These are phyloP conservation scores for Coleophora flavipennella DNA, from an alignment of 2,888 invertebrate genomes.

Conservation along the genomic window DNA sequence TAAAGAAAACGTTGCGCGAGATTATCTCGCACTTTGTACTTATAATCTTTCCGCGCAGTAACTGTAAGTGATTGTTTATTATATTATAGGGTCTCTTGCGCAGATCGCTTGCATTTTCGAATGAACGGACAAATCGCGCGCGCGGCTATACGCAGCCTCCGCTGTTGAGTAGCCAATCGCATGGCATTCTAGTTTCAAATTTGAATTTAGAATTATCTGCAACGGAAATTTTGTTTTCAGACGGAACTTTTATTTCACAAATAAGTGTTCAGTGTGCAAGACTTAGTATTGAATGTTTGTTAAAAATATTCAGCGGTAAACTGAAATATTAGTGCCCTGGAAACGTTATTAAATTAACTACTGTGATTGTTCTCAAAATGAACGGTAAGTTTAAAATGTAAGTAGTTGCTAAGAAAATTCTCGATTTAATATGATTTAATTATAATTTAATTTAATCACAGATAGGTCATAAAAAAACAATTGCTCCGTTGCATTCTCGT, in stretches of 20 bases:
- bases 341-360: no score
- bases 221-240: no score
- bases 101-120: constrained; percentile 25
- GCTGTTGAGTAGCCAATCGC: constrained; percentile 2
- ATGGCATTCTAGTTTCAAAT: constrained; percentile 7
- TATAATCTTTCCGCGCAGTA: not conserved
- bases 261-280: no score
- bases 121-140: constrained; percentile 22
- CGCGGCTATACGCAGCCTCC: constrained; percentile 23
- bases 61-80: constrained; percentile 21
- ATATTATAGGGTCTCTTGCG: constrained; percentile 15
- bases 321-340: no score
- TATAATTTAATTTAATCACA: no score
- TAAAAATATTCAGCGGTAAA: no score
- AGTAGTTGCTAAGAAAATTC: not conserved
- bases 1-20: no score
- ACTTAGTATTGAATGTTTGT: no score
- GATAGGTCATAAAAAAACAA: no score
- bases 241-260: no score
- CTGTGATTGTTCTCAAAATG: constrained; percentile 12
- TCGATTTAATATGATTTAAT: not conserved
- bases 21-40: no score
- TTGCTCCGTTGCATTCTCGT: no score
- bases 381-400: constrained; percentile 17
- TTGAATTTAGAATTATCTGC: not conserved